Base-by-base conservation (phyloP, 2,888 invertebrate species). In the Lysandra coridon region DNA sequence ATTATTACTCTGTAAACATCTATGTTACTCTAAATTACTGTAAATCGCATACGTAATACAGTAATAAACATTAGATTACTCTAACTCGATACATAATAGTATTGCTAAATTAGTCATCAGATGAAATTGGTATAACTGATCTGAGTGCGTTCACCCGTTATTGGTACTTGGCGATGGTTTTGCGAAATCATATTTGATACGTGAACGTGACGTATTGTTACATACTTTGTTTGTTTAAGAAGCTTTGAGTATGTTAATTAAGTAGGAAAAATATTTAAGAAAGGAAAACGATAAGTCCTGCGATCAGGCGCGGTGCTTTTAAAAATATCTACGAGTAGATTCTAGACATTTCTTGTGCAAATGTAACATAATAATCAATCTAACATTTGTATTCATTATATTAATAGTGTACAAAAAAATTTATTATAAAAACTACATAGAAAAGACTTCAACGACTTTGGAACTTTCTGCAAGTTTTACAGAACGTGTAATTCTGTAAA, bases 121-220 rank as follows among this genome's bases (percentile, higher is more conserved):
- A 64, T 64, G 64, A 37, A 33, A 69, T 69, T 69, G 33, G 33
- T 69, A 37, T 69, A 69, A 17, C 69, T 75, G 30, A 75, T 30
- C 53, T 49, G 33, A 49, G 81, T 80, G 79, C 82, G 57, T 81
- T 82, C 81, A 82, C 79, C 81, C 79, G 80, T 81, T 40, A 4
- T 40, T 40, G 40, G 80, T 80, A 81, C 79, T 80, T 78, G 79
- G 78, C 69, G 62, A 44, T 30, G 78, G 79, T 49, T 78, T 78
- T 80, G 23, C 40, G 78, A 62, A 64, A 76, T 76, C 76, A 76
- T 7, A 49, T 23, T 53, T 12, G 17, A 5, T 17, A 49, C 14
- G 44, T 53, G 2, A 17, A 53, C 53, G 57, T 76, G 76, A 53
- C 76, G 57, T 33, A 76, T 53, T 49, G 4, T 75, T 49, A 23